phyloP scores from a whole-genome alignment of 2,113 vertebrate genomes.

The Xyrauchen texanus region DNA sequence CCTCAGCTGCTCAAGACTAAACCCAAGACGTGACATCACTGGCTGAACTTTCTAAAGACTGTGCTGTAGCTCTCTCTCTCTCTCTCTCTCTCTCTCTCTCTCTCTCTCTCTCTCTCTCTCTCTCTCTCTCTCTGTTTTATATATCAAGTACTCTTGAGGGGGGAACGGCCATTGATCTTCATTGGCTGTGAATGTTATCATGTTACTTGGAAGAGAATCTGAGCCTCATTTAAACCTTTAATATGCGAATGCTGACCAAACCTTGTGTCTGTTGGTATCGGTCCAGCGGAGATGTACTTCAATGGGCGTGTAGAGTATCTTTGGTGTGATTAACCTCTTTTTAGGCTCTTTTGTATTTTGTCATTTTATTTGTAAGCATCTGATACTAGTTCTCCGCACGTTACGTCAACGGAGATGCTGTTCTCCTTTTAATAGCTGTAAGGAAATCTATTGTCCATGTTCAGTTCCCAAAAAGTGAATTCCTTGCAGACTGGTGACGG shows the following conservation, averaged over 20 bases:
- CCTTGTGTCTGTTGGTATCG: background rate
- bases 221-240: constrained; percentile 7
- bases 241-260: background rate
- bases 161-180: constrained; percentile 39
- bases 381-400: background rate
- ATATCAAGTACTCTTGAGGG: constrained; percentile 54
- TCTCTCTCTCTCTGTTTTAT: constrained; percentile 38
- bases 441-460: constrained; percentile 74
- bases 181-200: constrained; percentile 44
- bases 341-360: background rate
- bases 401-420: background rate
- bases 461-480: constrained; percentile 75
- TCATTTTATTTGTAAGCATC: background rate
- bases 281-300: background rate
- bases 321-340: background rate
- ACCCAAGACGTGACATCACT: constrained; percentile 87
- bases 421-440: constrained; percentile 30
- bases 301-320: background rate
- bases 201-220: background rate
- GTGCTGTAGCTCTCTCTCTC: background rate
- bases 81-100: constrained; percentile 37
- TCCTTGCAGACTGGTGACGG: constrained; percentile 77
- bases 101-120: too few relatives aligned
- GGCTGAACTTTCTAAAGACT: constrained; percentile 80
- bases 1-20: constrained; percentile 98